Evolutionary conservation across 2,888 invertebrate species (phyloP), one percentile per base, ranked within the genome.

Genomic region (Lutraria lutraria): DNA sequence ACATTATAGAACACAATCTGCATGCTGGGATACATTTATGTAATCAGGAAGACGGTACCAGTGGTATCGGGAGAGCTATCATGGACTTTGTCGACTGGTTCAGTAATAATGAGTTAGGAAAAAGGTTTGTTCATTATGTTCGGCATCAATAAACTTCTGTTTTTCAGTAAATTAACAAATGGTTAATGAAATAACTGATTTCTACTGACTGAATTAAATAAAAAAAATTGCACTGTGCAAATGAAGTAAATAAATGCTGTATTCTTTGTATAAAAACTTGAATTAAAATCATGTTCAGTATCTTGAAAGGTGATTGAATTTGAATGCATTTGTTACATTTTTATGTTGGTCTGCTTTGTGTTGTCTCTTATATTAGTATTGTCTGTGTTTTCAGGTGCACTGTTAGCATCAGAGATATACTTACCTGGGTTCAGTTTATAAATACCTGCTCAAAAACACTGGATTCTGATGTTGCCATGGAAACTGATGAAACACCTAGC

Each of bases 351-450:
- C 43, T 43, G 2, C 43, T 43, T 43, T 4, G 8, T 43, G 43
- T 8, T 43, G 43, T 43, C 43, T 43, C 43, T 43, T 43, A 43
- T 8, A 43, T 43, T 8, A 43, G 43, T 43, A 43, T 43, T 43
- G 43, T 43, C 2, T 43, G 16, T 88, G 15, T 72, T 92, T 90
- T 13, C 91, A 97, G 98, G 95, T 98, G 98, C 93, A 98, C 98
- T 8, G 97, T 98, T 89, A 99, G 99, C 94, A 98, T 99, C 91
- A 97, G 99, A 94, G 99, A 99, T 96, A 97, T 99, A 88, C 97
- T 99, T 43, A 98, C 98, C 0, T 99, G 99, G 99, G 98, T 98
- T 0, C 97, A 98, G 93, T 99, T 99, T 96, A 98, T 99, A 90
- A 99, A 99, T 96, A 96, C 96, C 19, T 97, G 97, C 68, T 95